Evolutionary conservation across 2,113 vertebrate genomes (phyloP), one percentile per base, ranked within the genome.

Genomic region (Uria aalge): DNA sequence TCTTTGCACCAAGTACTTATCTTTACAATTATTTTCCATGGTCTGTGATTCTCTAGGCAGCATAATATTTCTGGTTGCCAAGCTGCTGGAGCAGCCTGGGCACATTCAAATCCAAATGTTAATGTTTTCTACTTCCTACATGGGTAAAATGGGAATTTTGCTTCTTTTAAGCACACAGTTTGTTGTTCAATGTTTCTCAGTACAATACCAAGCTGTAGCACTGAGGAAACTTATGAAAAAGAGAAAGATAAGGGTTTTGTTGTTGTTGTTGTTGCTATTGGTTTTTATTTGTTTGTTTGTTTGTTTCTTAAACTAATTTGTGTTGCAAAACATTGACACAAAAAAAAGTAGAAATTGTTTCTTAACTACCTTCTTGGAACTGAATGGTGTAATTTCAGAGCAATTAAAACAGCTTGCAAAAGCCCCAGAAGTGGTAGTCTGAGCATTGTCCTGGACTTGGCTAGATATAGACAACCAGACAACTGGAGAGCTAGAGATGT

Each of bases 11-110:
- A 87, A 92, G 56, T 69, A 72, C 77, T 97, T 85, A 83, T 78
- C 48, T 94, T 94, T 95, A 83, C 85, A 95, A 94, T 94, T 95
- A 74, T 94, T 97, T 96, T 73, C 62, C 64, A 36, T 85, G 62
- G 86, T 96, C 77, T 94, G 84, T 92, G 71, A 87, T 66, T 92
- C 92, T 94, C 84, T 52, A 96, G 78, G 82, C 43, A 90, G 60
- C 40, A 77, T 72, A 94, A 85, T 80, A 91, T 92, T 94, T 95
- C 45, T 72, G 60, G n/a, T 73, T 97, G 75, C 43, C 63, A 94
- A 80, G 52, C 14, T 84, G 73, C 52, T 87, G 34, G 53, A 85
- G 47, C 41, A 90, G 77, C 43, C 60, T 91, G 45, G 68, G 48
- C 52, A 63, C 32, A 71, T 80, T 81, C 36, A 87, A 81, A 80